Evolutionary conservation across 2,113 vertebrate species (phyloP), one percentile per base, ranked within the genome.

Genomic region (Anolis sagrei): DNA sequence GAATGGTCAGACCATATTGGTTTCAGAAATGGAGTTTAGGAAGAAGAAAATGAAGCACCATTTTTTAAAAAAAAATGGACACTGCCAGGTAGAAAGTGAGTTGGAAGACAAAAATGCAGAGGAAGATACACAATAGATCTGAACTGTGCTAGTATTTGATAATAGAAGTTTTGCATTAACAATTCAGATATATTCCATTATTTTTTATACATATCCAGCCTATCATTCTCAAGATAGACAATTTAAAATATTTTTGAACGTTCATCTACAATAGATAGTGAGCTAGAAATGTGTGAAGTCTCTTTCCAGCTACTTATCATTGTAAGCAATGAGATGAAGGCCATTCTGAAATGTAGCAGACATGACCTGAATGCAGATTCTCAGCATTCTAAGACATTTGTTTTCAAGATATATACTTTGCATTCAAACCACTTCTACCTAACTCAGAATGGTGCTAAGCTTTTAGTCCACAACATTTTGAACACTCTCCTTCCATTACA

Each of bases 141-240:
- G 34, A 23, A 78, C 2, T 73, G 36, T 73, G 72, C 19, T 2
- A 39, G 2, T 7, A 3, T 73, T 73, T 73, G 18, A 73, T 78
- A 19, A 19, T 16, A 89, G 85, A 72, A 44, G 39, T 44, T 44
- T 44, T 44, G 39, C 39, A 44, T 44, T 44, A 44, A 49, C 87
- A 92, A 81, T 21, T 1, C 36, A 86, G 49, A 83, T 2, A 79
- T 16, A 76, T 81, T 25, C 84, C 83, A 81, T 89, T 25, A 76
- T 87, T 39, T 36, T 62, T 89, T 0, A 79, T 86, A 5, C 39
- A 44, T 64, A 76, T 66, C n/a, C 44, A 76, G n/a, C 29, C 32
- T 49, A 76, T 84, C 16, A 34, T 76, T 76, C 54, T 75, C 70
- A 83, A 62, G 10, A 74, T 34, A 16, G 1, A 7, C 32, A 3